A percentile compares a stretch with the other conserved stretches of the same genome.
Conservation (phyloP, 2,797 vertebrate species). For the Staurois parvus region DNA sequence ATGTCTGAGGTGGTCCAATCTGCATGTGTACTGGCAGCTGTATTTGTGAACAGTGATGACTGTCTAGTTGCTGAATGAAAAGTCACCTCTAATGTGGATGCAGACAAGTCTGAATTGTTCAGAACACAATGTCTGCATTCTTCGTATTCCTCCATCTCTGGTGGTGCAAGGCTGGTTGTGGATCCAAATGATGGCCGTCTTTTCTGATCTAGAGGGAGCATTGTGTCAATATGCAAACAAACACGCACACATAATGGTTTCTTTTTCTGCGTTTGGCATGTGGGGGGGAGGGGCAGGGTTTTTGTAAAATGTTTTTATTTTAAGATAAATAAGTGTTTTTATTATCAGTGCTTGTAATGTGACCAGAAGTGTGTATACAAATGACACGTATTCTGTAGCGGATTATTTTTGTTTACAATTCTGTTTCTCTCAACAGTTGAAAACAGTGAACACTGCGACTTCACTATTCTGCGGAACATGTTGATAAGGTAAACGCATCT, state of each 20-base stretch:
- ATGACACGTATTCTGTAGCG: too few relatives aligned
- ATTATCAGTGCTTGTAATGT: too few relatives aligned
- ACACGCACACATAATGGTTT: background rate
- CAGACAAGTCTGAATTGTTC: slow-evolving; percentile 25
- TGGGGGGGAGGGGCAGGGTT: background rate
- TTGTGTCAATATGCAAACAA: slow-evolving; percentile 6
- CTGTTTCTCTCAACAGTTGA: slow-evolving; percentile 81
- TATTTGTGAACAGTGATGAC: too few relatives aligned
- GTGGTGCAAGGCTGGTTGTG: slow-evolving; percentile 13
- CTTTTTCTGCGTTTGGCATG: background rate
- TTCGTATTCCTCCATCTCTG: background rate
- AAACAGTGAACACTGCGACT: slow-evolving; percentile 97
- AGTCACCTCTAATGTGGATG: background rate
- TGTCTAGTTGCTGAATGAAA: background rate
- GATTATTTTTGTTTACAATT: background rate
- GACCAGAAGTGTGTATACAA: too few relatives aligned
- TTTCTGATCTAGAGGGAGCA: background rate
- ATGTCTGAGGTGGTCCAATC: too few relatives aligned
- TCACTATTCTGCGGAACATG: slow-evolving; percentile 98
- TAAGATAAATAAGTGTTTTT: too few relatives aligned
- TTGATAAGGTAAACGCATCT: slow-evolving; percentile 89
- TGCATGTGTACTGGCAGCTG: too few relatives aligned
- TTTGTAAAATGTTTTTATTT: too few relatives aligned
- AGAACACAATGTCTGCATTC: slow-evolving; percentile 21
- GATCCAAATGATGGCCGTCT: slow-evolving; percentile 1